phyloP scores from a whole-genome alignment of 2,888 invertebrate species.

The Lithodes maja region DNA sequence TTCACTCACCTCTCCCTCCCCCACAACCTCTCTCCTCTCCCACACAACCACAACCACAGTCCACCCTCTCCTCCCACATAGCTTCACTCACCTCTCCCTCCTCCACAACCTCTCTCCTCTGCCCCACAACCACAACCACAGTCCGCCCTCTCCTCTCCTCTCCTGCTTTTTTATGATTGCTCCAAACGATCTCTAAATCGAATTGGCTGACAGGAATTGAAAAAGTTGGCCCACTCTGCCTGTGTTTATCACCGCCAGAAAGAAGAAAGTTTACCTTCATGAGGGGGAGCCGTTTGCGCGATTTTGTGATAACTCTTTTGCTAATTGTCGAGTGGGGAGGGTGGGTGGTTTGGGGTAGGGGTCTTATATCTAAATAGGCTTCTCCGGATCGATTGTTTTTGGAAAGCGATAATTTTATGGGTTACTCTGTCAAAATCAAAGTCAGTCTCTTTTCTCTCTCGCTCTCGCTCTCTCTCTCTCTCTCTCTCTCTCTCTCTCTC shows the following conservation, averaged over 20 bases:
- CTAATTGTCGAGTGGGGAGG: neutral
- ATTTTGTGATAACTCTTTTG: neutral
- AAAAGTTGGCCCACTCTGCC: neutral
- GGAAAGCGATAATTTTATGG: neutral
- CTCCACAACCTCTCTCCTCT: neutral
- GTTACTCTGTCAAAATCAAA: too few species aligned
- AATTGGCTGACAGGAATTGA: slow-evolving; percentile 17
- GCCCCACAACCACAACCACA: neutral
- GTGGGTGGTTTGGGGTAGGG: too few species aligned
- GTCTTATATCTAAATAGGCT: neutral
- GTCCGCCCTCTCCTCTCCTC: neutral
- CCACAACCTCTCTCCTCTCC: too few species aligned
- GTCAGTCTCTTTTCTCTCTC: too few species aligned
- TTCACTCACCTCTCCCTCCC: neutral
- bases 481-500: too few species aligned
- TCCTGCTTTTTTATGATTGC: neutral
- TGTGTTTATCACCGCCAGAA: neutral
- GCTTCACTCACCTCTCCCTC: neutral
- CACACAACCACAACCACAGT: neutral
- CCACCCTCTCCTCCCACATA: neutral
- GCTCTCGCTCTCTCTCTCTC: too few species aligned
- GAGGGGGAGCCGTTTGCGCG: neutral
- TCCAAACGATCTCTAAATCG: neutral
- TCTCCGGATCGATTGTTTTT: neutral
- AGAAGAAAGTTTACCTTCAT: neutral